Conservation (phyloP, 2,888 invertebrate genomes). For the Caenorhabditis angaria region DNA sequence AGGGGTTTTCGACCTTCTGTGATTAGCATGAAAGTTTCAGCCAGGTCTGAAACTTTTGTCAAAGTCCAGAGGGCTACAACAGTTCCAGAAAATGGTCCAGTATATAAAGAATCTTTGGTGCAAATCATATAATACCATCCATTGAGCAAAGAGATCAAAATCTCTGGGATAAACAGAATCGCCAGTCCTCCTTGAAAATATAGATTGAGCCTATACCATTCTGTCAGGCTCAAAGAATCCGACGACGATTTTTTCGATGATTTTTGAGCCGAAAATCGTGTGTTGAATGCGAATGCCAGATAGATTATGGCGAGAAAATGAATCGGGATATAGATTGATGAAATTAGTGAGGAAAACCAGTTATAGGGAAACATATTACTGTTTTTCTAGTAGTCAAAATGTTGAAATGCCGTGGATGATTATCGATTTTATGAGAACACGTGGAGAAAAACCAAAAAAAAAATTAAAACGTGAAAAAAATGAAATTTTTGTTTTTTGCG, state of each 20-base stretch:
- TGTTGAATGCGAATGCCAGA: slow-evolving; percentile 25
- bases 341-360: slow-evolving; percentile 33
- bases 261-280: slow-evolving; percentile 14
- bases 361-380: slow-evolving; percentile 41
- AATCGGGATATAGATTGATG: slow-evolving; percentile 16
- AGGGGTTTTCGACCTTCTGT: slow-evolving; percentile 43
- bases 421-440: too few species aligned
- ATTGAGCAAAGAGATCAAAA: slow-evolving; percentile 24
- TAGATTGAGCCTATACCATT: slow-evolving; percentile 41
- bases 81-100: slow-evolving; percentile 26
- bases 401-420: too few species aligned
- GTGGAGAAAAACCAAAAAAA: too few species aligned
- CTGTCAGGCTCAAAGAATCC: neutral
- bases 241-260: neutral
- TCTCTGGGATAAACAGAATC: slow-evolving; percentile 37
- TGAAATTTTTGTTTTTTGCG: too few species aligned
- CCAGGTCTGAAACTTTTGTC: slow-evolving; percentile 39
- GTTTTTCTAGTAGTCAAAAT: too few species aligned
- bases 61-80: slow-evolving; percentile 43
- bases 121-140: slow-evolving; percentile 49
- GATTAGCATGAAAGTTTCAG: slow-evolving; percentile 47
- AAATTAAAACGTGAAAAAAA: too few species aligned
- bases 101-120: slow-evolving; percentile 33
- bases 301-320: slow-evolving; percentile 29
- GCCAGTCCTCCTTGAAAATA: slow-evolving; percentile 36